Evolutionary conservation across 1,140 invertebrate genomes (phyloP).

Genomic region (Cyrtorhinus lividipennis): DNA sequence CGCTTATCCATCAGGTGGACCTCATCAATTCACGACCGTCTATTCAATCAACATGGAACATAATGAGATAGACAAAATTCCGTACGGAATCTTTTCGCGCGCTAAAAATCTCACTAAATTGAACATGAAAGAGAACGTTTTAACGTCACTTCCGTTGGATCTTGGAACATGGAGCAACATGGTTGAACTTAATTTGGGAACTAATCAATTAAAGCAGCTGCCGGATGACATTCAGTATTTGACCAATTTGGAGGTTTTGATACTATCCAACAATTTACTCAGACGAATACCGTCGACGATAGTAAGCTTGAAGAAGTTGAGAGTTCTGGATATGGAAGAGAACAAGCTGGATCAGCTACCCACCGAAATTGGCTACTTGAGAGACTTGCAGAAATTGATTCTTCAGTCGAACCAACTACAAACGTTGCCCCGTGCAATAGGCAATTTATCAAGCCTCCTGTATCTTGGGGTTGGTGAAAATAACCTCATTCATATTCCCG

Average conservation of each 20-base stretch:
- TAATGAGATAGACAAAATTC: slow-evolving; percentile 96
- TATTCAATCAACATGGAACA: slow-evolving; percentile 96
- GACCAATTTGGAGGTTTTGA: slow-evolving; percentile 88
- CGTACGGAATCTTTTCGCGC: slow-evolving; percentile 88
- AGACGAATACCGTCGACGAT: slow-evolving; percentile 70
- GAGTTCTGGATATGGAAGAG: slow-evolving; percentile 93
- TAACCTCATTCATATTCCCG: slow-evolving; percentile 84
- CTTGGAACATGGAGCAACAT: slow-evolving; percentile 88
- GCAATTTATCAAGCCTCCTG: slow-evolving; percentile 80
- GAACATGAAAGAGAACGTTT: slow-evolving; percentile 95
- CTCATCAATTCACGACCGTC: slow-evolving; percentile 91
- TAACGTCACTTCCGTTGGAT: slow-evolving; percentile 85
- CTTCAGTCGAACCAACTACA: slow-evolving; percentile 90
- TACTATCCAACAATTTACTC: slow-evolving; percentile 90
- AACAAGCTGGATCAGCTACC: slow-evolving; percentile 88
- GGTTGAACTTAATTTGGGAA: slow-evolving; percentile 94
- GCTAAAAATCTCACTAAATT: slow-evolving; percentile 89
- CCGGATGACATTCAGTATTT: slow-evolving; percentile 95
- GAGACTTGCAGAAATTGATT: slow-evolving; percentile 79
- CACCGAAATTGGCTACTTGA: slow-evolving; percentile 81
- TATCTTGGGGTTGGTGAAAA: slow-evolving; percentile 95
- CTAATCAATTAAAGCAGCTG: slow-evolving; percentile 87
- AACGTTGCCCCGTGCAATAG: slow-evolving; percentile 79
- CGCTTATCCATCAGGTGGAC: slow-evolving; percentile 91
- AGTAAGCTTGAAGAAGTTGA: slow-evolving; percentile 80